Percentiles rank a stretch among this genome's conserved stretches.
phyloP scores from a whole-genome alignment of 1,140 invertebrate species.

The Leptinotarsa lineolata region DNA sequence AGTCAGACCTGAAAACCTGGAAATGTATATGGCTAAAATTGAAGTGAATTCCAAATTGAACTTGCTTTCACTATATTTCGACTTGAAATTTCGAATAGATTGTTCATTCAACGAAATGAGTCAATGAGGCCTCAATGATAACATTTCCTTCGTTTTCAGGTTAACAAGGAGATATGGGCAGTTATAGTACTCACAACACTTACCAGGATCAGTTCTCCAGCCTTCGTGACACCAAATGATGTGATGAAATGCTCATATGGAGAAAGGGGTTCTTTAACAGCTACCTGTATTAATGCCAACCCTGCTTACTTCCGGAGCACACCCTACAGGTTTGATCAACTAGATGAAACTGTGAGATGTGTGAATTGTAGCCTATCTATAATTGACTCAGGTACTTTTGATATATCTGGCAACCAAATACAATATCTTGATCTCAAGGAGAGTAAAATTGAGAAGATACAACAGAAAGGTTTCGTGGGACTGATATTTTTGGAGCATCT shows the following conservation, averaged over 20 bases:
- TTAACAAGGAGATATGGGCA: constrained; percentile 17
- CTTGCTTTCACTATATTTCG: too few relatives aligned
- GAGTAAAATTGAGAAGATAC: constrained; percentile 42
- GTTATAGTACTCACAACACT: constrained; percentile 3
- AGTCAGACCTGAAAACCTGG: too few relatives aligned
- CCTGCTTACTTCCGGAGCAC: constrained; percentile 48
- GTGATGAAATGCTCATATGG: constrained; percentile 52
- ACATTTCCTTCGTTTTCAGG: constrained; percentile 27
- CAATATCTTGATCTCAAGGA: constrained; percentile 43
- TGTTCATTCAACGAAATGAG: too few relatives aligned
- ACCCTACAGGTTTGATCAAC: constrained; percentile 51
- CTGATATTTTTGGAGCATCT: constrained; percentile 49
- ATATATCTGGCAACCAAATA: constrained; percentile 52
- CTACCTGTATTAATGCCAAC: constrained; percentile 51
- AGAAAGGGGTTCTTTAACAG: constrained; percentile 52
- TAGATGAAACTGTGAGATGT: constrained; percentile 52
- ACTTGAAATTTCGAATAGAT: too few relatives aligned
- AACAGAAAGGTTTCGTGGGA: constrained; percentile 47
- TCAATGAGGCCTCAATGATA: background rate
- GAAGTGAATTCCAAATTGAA: too few relatives aligned
- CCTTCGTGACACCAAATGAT: constrained; percentile 19
- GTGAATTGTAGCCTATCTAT: constrained; percentile 46
- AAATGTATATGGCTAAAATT: too few relatives aligned
- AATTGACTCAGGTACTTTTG: constrained; percentile 48
- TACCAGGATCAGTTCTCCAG: background rate